These are phyloP conservation scores for Raja brachyura DNA, from an alignment of 2,113 vertebrate species.

Conservation along the genomic window DNA sequence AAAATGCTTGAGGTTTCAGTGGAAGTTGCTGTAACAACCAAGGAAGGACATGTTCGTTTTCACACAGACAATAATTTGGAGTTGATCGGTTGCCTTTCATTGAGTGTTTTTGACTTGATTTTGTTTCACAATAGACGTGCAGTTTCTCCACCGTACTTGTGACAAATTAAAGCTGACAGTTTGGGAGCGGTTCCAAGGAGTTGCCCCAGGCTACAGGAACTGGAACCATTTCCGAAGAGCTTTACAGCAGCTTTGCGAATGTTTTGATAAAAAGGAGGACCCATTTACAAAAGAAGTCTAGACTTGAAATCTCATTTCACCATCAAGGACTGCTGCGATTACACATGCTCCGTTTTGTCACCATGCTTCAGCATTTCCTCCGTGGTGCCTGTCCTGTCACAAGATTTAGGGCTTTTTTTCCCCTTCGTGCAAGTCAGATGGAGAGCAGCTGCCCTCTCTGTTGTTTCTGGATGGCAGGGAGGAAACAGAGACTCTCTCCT, in stretches of 20 bases:
- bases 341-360: neutral
- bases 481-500: neutral
- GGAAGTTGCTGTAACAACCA: neutral
- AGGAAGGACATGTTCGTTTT: neutral
- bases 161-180: neutral
- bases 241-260: neutral
- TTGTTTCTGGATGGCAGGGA: neutral
- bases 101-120: neutral
- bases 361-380: neutral
- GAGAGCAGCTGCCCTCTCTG: neutral
- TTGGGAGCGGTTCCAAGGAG: neutral
- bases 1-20: neutral
- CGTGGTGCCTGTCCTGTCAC: neutral
- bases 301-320: neutral
- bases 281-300: neutral
- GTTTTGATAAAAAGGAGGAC: neutral
- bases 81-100: neutral
- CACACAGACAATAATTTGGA: neutral
- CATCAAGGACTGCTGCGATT: neutral
- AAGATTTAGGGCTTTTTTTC: neutral
- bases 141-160: neutral
- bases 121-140: neutral
- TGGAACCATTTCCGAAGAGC: neutral
- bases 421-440: neutral
- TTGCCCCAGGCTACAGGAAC: neutral